Conservation (phyloP, 2,888 invertebrate species). For the Aphodius sticticus region DNA sequence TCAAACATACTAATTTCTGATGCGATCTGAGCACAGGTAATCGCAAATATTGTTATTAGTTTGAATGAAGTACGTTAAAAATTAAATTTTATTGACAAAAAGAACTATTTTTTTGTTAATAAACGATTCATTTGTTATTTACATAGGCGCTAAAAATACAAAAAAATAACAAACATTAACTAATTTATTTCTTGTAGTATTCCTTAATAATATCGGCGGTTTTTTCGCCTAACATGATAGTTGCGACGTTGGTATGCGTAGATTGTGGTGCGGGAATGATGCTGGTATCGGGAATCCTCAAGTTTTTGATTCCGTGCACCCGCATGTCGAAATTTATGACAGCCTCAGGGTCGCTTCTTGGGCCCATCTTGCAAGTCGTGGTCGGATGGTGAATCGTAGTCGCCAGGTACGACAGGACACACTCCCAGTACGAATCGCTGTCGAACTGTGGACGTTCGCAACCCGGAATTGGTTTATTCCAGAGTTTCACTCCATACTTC, state of each 20-base stretch:
- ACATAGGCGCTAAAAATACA: not conserved
- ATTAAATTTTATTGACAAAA: too few species aligned
- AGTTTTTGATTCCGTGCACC: slow-evolving; percentile 67
- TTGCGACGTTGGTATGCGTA: slow-evolving; percentile 74
- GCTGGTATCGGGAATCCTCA: slow-evolving; percentile 75
- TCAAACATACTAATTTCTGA: too few species aligned
- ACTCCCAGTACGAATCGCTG: slow-evolving; percentile 76
- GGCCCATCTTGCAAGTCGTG: slow-evolving; percentile 78
- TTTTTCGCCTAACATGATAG: slow-evolving; percentile 77
- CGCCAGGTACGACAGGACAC: slow-evolving; percentile 62
- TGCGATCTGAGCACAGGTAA: too few species aligned
- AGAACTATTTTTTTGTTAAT: too few species aligned
- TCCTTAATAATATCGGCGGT: slow-evolving; percentile 62
- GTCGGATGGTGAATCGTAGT: slow-evolving; percentile 50
- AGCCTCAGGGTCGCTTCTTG: slow-evolving; percentile 65
- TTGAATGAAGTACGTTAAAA: too few species aligned
- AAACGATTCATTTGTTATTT: not conserved
- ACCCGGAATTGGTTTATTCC: slow-evolving; percentile 52
- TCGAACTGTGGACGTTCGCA: slow-evolving; percentile 64
- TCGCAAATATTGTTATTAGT: too few species aligned
- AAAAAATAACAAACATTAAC: not conserved
- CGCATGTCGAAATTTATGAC: slow-evolving; percentile 71
- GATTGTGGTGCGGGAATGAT: slow-evolving; percentile 71
- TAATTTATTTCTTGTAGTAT: not conserved
- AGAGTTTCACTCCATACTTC: slow-evolving; percentile 52